Conservation (phyloP, 2,797 vertebrate genomes). For the Paedocypris micromegethes region DNA sequence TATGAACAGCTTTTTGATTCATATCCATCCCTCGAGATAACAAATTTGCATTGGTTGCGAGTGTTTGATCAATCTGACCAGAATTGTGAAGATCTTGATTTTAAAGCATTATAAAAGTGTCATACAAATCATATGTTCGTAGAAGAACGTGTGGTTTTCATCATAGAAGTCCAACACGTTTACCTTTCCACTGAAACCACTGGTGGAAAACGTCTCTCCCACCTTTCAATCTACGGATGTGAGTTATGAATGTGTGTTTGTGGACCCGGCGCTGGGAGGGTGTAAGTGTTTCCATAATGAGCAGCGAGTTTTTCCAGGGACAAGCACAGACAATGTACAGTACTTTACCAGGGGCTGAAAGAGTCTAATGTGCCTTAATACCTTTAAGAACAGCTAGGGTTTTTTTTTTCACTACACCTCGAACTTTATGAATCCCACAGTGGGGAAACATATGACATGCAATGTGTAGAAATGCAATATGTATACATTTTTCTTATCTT, state of each 20-base stretch:
- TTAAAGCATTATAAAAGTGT: no score
- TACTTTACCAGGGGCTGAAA: slow-evolving; percentile 45
- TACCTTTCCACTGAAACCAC: slow-evolving; percentile 46
- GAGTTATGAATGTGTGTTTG: slow-evolving; percentile 52
- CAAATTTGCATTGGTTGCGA: not conserved
- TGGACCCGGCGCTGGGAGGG: slow-evolving; percentile 51
- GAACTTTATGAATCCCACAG: no score
- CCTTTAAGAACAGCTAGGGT: not conserved
- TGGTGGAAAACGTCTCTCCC: slow-evolving; percentile 49
- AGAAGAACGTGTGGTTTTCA: no score
- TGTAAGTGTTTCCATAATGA: slow-evolving; percentile 58
- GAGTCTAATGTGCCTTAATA: slow-evolving; percentile 1
- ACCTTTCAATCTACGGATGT: slow-evolving; percentile 61
- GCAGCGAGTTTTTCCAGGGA: slow-evolving; percentile 63
- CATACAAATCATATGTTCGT: no score
- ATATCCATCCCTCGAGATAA: not conserved
- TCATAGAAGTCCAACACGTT: slow-evolving; percentile 21
- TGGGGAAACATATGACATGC: not conserved
- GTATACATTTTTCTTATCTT: not conserved
- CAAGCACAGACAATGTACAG: slow-evolving; percentile 59
- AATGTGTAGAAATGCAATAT: not conserved
- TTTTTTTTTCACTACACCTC: not conserved
- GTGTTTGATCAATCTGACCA: slow-evolving; percentile 1
- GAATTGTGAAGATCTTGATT: no score
- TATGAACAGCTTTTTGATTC: slow-evolving; percentile 1